Evolutionary conservation across 2,888 invertebrate species (phyloP).

Genomic region (Tenthredo scrophulariae): DNA sequence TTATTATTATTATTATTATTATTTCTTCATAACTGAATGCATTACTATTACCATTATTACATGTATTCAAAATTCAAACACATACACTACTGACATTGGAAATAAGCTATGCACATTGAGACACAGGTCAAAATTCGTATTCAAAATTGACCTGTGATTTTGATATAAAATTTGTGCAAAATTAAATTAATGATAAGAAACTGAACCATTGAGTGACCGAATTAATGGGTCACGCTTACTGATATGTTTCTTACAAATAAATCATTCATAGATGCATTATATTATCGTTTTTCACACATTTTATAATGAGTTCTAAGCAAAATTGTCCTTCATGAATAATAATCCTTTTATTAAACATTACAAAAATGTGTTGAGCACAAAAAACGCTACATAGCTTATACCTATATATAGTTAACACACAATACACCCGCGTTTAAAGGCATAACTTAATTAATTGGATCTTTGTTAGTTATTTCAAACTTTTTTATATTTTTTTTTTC

Average conservation of each 20-base stretch:
- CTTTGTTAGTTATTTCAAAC: not conserved
- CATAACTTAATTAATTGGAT: not conserved
- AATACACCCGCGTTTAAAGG: not conserved
- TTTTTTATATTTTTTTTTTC: not conserved
- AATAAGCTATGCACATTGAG: slow-evolving; percentile 29
- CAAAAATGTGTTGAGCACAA: not conserved
- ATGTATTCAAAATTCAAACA: not conserved
- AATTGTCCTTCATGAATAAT: not conserved
- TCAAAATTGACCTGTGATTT: slow-evolving; percentile 40
- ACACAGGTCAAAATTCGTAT: slow-evolving; percentile 32
- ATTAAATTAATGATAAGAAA: slow-evolving; percentile 33
- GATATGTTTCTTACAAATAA: slow-evolving; percentile 48
- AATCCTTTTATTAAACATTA: not conserved
- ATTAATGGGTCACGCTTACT: slow-evolving; percentile 50
- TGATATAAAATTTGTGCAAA: slow-evolving; percentile 29
- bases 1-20: not conserved
- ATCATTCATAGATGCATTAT: not conserved
- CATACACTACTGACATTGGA: not conserved
- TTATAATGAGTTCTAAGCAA: not conserved
- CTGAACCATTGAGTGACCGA: slow-evolving; percentile 51
- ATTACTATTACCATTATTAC: not conserved
- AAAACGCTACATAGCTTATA: too few relatives aligned
- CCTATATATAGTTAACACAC: too few relatives aligned
- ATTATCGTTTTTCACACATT: not conserved
- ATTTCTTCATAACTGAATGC: not conserved